These are phyloP conservation scores for Bilobella aurantiaca DNA, from an alignment of 1,140 invertebrate species.

Conservation along the genomic window DNA sequence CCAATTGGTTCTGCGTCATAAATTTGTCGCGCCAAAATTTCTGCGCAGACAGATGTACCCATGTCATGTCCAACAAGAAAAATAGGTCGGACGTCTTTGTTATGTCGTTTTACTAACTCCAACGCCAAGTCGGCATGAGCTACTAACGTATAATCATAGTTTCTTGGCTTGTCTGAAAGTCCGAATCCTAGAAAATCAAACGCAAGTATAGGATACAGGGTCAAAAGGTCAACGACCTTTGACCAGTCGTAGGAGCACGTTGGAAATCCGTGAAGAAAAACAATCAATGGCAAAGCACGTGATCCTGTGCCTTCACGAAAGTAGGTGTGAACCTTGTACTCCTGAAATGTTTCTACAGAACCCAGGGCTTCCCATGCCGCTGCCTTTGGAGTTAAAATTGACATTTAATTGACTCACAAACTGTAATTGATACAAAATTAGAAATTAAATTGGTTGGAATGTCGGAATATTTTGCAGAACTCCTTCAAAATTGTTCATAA, in stretches of 20 bases:
- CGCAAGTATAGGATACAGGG: constrained; percentile 3
- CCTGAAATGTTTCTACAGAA: neutral
- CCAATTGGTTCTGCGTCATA: neutral
- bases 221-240: constrained; percentile 5
- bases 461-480: no score
- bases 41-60: constrained; percentile 16
- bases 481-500: no score
- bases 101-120: constrained; percentile 12
- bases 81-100: neutral
- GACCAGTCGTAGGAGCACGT: constrained; percentile 18
- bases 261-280: constrained; percentile 21
- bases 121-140: constrained; percentile 20
- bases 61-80: constrained; percentile 22
- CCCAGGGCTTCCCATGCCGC: neutral
- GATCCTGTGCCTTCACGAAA: neutral
- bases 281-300: neutral
- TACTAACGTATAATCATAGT: constrained; percentile 12
- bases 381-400: neutral
- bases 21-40: constrained; percentile 18
- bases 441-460: no score
- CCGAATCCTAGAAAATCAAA: constrained; percentile 22
- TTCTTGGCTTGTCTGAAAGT: constrained; percentile 16
- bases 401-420: no score
- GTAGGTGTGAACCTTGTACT: neutral
- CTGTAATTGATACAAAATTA: no score